Percentiles rank a stretch among this genome's conserved stretches.
Conservation (phyloP, 2,888 invertebrate species). For the Eupithecia subumbrata region DNA sequence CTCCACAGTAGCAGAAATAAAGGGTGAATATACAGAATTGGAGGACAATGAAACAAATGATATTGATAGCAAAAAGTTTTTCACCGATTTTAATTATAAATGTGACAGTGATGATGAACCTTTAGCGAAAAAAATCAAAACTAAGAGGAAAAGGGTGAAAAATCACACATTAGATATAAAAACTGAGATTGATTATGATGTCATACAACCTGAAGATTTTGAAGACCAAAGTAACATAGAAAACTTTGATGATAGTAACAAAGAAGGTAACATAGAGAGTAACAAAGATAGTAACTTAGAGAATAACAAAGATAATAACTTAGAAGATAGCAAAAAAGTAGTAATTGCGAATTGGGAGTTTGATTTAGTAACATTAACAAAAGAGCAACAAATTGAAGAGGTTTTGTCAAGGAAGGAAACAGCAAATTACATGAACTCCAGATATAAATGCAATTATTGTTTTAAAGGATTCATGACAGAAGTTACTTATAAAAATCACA, state of each 20-base stretch:
- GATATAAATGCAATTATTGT: conserved; percentile 69
- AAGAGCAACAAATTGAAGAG: conserved; percentile 65
- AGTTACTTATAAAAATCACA: conserved; percentile 65
- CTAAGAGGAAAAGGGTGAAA: conserved; percentile 9
- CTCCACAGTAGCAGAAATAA: conserved; percentile 15
- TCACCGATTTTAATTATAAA: conserved; percentile 11
- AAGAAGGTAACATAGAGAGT: neutral
- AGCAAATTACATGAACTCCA: conserved; percentile 62
- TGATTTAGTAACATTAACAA: conserved; percentile 56
- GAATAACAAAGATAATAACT: neutral
- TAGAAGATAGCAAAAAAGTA: neutral
- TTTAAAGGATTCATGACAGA: conserved; percentile 71
- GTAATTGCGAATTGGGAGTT: conserved; percentile 13
- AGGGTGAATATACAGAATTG: conserved; percentile 24
- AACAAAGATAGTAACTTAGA: neutral
- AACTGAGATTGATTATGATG: conserved; percentile 6
- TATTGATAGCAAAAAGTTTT: conserved; percentile 17
- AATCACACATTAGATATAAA: conserved; percentile 2
- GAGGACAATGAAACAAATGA: neutral
- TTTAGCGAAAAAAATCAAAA: conserved; percentile 29
- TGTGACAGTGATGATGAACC: conserved; percentile 41
- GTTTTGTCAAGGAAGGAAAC: conserved; percentile 57
- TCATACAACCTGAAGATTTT: neutral
- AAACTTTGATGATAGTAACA: conserved; percentile 7
- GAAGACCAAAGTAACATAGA: neutral